These are phyloP conservation scores for Cynodonichthys magdalenae DNA, from an alignment of 2,797 vertebrate species.

Conservation along the genomic window DNA sequence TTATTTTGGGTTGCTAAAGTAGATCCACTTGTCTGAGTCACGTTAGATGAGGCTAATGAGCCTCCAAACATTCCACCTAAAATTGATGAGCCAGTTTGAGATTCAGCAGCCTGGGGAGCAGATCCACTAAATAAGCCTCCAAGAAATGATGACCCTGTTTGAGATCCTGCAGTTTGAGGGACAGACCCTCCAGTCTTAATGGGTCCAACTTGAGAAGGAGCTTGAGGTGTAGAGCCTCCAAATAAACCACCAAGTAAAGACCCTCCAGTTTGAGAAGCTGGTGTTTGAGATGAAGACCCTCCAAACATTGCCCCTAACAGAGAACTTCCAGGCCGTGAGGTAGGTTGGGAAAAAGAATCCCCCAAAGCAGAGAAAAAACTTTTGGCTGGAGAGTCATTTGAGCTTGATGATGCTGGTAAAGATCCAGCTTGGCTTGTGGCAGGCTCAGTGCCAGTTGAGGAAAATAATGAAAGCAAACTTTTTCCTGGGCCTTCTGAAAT, in stretches of 20 bases:
- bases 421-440: slow-evolving; percentile 28
- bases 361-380: slow-evolving; percentile 71
- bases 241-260: slow-evolving; percentile 83
- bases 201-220: slow-evolving; percentile 40
- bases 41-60: slow-evolving; percentile 56
- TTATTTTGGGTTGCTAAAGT: slow-evolving; percentile 55
- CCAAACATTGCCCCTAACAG: slow-evolving; percentile 79
- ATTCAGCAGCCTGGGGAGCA: slow-evolving; percentile 46
- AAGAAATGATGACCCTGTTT: slow-evolving; percentile 77
- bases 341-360: slow-evolving; percentile 64
- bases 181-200: slow-evolving; percentile 55
- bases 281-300: slow-evolving; percentile 61
- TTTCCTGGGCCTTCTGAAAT: slow-evolving; percentile 63
- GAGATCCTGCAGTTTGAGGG: slow-evolving; percentile 61
- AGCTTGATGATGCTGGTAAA: slow-evolving; percentile 44
- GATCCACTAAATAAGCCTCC: slow-evolving; percentile 77
- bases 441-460: slow-evolving; percentile 54
- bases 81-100: slow-evolving; percentile 63
- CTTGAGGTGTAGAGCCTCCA: slow-evolving; percentile 59
- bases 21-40: slow-evolving; percentile 61
- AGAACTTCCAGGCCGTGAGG: slow-evolving; percentile 64
- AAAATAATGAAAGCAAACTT: slow-evolving; percentile 75
- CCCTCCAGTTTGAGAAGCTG: slow-evolving; percentile 71
- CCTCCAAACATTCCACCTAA: slow-evolving; percentile 80
- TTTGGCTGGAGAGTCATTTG: slow-evolving; percentile 62